Evolutionary conservation across 2,113 vertebrate species (phyloP).

Genomic region (Carettochelys insculpta): DNA sequence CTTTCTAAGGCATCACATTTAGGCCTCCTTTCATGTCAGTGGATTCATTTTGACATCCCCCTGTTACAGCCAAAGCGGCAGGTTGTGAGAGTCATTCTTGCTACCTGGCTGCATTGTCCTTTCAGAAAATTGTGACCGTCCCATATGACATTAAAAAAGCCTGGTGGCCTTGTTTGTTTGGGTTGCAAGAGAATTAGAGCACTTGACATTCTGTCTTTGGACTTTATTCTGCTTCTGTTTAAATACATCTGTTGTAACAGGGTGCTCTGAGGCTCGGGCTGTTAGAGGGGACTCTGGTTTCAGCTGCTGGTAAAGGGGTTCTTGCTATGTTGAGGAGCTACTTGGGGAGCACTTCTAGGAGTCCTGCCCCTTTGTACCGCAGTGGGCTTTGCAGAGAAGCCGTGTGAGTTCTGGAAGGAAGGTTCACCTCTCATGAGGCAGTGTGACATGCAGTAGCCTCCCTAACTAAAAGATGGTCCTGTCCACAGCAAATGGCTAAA

Average conservation of each 20-base stretch:
- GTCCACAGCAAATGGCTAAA: neutral
- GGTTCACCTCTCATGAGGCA: neutral
- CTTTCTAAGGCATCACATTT: neutral
- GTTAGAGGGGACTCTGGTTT: too few relatives aligned
- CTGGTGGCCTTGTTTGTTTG: neutral
- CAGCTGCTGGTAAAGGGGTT: neutral
- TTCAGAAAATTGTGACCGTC: neutral
- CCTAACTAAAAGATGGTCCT: neutral
- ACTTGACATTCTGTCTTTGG: neutral
- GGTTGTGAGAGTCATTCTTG: neutral
- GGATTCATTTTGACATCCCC: neutral
- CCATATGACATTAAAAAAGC: neutral
- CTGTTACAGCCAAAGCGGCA: neutral
- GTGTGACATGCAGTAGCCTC: neutral
- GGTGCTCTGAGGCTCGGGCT: neutral
- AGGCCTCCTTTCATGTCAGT: neutral
- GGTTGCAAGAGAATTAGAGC: neutral
- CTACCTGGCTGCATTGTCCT: neutral
- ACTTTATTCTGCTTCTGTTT: neutral
- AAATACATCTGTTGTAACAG: neutral
- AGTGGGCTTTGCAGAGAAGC: neutral
- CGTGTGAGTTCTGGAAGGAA: neutral
- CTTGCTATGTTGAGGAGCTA: accelerated
- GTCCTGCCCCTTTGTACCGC: neutral
- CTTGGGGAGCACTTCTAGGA: neutral